Conservation (phyloP, 2,113 vertebrate species). For the Oncorhynchus mykiss region DNA sequence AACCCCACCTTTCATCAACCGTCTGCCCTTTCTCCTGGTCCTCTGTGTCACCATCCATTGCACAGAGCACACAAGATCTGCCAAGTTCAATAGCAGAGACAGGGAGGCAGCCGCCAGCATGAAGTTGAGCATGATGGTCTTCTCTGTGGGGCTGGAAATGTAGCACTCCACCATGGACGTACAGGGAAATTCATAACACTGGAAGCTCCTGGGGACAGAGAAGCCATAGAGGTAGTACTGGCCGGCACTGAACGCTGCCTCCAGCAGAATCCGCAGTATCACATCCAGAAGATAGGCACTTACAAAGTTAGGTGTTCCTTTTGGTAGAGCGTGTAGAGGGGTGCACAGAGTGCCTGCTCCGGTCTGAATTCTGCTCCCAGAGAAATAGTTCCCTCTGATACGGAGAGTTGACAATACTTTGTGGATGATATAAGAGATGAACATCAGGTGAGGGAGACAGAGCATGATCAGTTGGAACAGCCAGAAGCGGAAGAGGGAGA, state of each 20-base stretch:
- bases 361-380: neutral
- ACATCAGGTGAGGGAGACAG: conserved; percentile 80
- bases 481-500: conserved; percentile 93
- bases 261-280: conserved; percentile 77
- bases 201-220: conserved; percentile 80
- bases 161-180: conserved; percentile 90
- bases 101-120: conserved; percentile 77
- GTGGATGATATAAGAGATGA: conserved; percentile 82
- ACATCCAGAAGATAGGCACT: conserved; percentile 81
- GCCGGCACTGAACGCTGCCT: conserved; percentile 79
- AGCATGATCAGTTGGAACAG: conserved; percentile 80
- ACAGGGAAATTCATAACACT: conserved; percentile 85
- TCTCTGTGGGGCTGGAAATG: conserved; percentile 91
- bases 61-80: conserved; percentile 75
- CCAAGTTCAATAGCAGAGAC: conserved; percentile 79
- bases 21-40: conserved; percentile 43
- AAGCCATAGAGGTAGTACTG: conserved; percentile 91
- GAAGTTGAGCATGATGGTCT: conserved; percentile 86
- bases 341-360: neutral
- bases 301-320: conserved; percentile 70
- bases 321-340: conserved; percentile 7
- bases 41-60: conserved; percentile 59
- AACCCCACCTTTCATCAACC: conserved; percentile 8
- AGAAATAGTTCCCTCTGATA: too few species aligned
- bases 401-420: conserved; percentile 41